These are phyloP conservation scores for Muscicapa striata DNA, from an alignment of 2,797 vertebrate species.

Conservation along the genomic window DNA sequence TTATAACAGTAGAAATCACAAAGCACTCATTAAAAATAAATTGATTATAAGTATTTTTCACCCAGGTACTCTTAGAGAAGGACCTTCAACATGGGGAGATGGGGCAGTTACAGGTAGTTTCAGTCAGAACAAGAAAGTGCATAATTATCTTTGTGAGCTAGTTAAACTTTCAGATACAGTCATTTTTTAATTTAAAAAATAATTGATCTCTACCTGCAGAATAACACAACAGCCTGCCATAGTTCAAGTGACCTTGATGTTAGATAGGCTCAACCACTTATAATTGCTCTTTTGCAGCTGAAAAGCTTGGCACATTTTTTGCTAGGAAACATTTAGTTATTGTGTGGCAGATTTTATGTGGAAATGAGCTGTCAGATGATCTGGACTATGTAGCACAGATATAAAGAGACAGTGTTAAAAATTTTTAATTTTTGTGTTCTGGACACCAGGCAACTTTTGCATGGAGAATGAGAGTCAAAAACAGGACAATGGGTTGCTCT, in stretches of 20 bases:
- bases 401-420: not conserved
- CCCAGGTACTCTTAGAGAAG: not conserved
- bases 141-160: not conserved
- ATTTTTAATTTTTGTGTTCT: not conserved
- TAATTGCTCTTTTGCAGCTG: slow-evolving; percentile 7
- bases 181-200: not conserved
- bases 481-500: not conserved
- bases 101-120: not conserved
- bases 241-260: not conserved
- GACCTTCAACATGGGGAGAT: not conserved
- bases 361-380: slow-evolving; percentile 39
- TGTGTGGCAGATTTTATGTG: slow-evolving; percentile 10
- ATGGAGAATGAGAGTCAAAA: not conserved
- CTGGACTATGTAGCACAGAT: not conserved
- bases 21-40: not conserved
- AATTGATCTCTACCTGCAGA: not conserved
- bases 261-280: not conserved
- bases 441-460: not conserved
- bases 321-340: slow-evolving; percentile 6
- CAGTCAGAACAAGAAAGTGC: not conserved
- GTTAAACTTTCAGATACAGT: not conserved
- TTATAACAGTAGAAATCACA: not conserved
- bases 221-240: not conserved
- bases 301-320: slow-evolving; percentile 40
- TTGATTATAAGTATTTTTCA: not conserved